Evolutionary conservation across 2,113 vertebrate genomes (phyloP), one percentile per base, ranked within the genome.

Genomic region (Todiramphus chloris): DNA sequence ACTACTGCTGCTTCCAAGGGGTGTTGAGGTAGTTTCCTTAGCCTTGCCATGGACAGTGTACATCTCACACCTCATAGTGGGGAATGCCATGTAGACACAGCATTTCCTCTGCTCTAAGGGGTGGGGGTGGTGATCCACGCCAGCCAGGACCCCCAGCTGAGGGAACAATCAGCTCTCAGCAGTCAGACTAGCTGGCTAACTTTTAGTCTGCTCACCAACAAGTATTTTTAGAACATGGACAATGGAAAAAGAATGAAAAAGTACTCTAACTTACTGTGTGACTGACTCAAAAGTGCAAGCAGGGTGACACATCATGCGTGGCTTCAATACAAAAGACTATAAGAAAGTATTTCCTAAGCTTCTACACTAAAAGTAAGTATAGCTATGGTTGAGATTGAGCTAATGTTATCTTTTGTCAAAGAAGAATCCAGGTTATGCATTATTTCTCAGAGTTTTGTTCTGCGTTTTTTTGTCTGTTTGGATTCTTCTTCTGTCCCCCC

Each of bases 91-190:
- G 41, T 41, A 41, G 41, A 41, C 41, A 41, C 41, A 41, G 41
- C 41, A 0, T 24, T 75, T 59, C 44, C 11, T 35, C 9, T 28
- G 16, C 50, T 83, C 13, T 1, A 1, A 87, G 35, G 51, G 50
- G 7, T 5, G 5, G 6, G 28, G 15, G 1, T 15, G 60, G 43
- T 43, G 67, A 60, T 24, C 10, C 7, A 16, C 0, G 0, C 3
- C 56, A 43, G 24, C 7, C 10, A 58, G 39, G 55, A 37, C 30
- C 7, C 35, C 10, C 39, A 44, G 27, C 55, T n/a, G 25, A 58
- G 25, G 59, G 24, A 77, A 53, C 15, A 62, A 25, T 64, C 43
- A 21, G 17, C 9, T 17, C 27, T 16, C 44, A 48, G 55, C 68
- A 41, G 41, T 41, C 41, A 31, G 48, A 58, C n/a, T 28, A 66